These are phyloP conservation scores for Frankliniella intonsa DNA, from an alignment of 2,888 invertebrate species.

Conservation along the genomic window DNA sequence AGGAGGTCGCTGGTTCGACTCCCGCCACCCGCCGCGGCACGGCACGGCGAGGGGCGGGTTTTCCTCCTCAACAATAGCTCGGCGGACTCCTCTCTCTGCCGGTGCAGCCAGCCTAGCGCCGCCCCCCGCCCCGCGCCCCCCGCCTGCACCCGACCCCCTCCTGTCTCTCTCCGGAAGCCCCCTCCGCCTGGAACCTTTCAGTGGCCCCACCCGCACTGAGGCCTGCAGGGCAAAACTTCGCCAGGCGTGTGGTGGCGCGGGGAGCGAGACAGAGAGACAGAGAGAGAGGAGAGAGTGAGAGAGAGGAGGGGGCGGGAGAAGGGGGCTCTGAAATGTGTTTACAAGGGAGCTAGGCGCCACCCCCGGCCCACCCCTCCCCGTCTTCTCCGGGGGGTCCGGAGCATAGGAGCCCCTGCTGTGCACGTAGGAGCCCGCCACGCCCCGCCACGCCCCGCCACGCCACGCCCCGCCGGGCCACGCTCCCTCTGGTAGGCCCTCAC, in stretches of 20 bases:
- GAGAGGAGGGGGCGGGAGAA: neutral
- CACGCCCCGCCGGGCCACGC: no score
- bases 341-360: neutral
- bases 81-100: no score
- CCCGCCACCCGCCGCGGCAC: no score
- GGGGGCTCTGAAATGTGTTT: neutral
- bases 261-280: neutral
- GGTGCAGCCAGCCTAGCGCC: neutral
- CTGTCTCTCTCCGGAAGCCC: neutral
- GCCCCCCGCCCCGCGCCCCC: neutral
- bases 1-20: no score
- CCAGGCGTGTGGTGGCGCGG: slow-evolving; percentile 2
- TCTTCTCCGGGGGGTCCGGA: no score
- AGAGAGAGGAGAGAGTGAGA: slow-evolving; percentile 4
- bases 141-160: neutral
- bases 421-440: neutral
- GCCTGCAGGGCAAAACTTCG: neutral
- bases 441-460: neutral
- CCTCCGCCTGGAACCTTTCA: neutral
- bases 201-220: neutral
- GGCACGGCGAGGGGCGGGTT: no score
- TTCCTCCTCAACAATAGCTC: no score
- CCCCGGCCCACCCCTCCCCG: neutral
- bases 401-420: neutral
- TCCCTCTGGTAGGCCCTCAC: no score